Base-by-base conservation (phyloP, 37 sponge, comb jelly and placozoan genomes). In the Diacarnus erythraeanus region DNA sequence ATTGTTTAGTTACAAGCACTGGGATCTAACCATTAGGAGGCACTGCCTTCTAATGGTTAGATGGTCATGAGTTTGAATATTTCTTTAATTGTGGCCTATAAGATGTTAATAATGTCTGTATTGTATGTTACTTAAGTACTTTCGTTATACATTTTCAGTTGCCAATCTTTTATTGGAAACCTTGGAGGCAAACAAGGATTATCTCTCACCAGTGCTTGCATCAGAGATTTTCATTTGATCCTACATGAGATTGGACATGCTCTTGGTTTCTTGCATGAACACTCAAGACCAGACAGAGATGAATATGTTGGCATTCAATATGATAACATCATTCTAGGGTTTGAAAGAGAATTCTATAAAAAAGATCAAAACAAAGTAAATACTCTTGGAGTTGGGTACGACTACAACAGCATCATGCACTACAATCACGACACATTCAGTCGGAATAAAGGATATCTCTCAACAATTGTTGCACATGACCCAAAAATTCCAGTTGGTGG, bases 381-480 rank as follows among this genome's bases (percentile, higher is more conserved):
- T 39, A 84, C 85, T 17, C 37, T 83, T 12, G 94, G 94, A 59
- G 74, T 94, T 21, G 38, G 72, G 0, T 93, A 93, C 56, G 94
- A 93, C 47, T 89, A 84, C 77, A 93, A 89, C 77, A 89, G 90
- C 38, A 84, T 94, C 51, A 94, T 94, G 94, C 94, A 94, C 64
- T 94, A 94, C 51, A 38, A 64, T 68, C 35, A 26, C 10, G 36
- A 66, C 22, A 61, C 72, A 1, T 86, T 83, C 72, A 3, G 59
- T 3, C 9, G 0, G 38, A 73, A 51, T 79, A 29, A 42, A 61
- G 69, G 64, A 26, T n/a, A n/a, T n/a, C n/a, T n/a, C n/a, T 35
- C 10, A 33, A 89, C 90, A 0, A 76, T 94, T 12, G 40, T 34
- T 12, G 58, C 87, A 0, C 51, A 26, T 20, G 88, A 87, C 80